phyloP scores from a whole-genome alignment of 2,888 invertebrate species.

The Dryomyza anilis region DNA sequence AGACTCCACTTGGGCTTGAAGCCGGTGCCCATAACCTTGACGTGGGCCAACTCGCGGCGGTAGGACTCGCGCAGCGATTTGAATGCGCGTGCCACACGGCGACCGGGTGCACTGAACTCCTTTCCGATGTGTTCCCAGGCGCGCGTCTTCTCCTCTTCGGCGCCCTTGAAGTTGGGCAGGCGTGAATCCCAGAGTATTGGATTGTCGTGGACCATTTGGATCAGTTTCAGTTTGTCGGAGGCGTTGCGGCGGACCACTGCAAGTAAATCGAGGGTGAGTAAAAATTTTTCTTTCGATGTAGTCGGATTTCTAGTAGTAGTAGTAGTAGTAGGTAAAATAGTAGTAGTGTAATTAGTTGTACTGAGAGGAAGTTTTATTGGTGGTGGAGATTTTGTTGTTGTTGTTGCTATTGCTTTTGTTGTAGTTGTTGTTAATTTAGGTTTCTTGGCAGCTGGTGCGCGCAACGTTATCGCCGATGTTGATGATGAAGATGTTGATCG shows the following conservation, averaged over 20 bases:
- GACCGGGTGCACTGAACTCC: slow-evolving; percentile 58
- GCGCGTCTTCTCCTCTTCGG: slow-evolving; percentile 58
- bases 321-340: not conserved
- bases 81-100: slow-evolving; percentile 56
- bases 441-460: slow-evolving; percentile 20
- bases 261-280: slow-evolving; percentile 45
- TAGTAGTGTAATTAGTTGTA: not conserved
- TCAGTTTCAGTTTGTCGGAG: slow-evolving; percentile 57
- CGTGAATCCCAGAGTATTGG: slow-evolving; percentile 59
- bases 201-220: slow-evolving; percentile 59
- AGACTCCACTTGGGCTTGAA: slow-evolving; percentile 59
- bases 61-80: slow-evolving; percentile 58
- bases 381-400: not conserved
- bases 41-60: slow-evolving; percentile 57
- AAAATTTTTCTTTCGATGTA: slow-evolving; percentile 42
- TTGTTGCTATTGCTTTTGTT: not conserved
- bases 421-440: slow-evolving; percentile 6
- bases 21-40: slow-evolving; percentile 56
- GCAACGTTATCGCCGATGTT: not conserved
- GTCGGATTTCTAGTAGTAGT: slow-evolving; percentile 23
- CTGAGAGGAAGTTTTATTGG: not conserved
- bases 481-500: not conserved
- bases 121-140: slow-evolving; percentile 58
- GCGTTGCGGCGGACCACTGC: slow-evolving; percentile 60
- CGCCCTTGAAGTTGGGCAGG: slow-evolving; percentile 57